Evolutionary conservation across 2,113 vertebrate genomes (phyloP), one percentile per base, ranked within the genome.

Genomic region (Ammodytes marinus): DNA sequence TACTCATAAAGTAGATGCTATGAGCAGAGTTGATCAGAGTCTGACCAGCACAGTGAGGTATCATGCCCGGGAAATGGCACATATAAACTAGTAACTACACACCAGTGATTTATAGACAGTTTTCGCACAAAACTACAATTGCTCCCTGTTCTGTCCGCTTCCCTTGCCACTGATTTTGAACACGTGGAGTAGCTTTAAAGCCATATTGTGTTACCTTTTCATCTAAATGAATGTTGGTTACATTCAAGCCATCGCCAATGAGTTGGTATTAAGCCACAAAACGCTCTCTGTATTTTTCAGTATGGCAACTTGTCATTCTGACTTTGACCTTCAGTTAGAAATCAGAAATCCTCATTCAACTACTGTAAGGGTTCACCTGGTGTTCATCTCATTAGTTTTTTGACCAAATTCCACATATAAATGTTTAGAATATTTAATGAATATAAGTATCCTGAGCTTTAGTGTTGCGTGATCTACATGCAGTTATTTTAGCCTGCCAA

Each of bases 371-470:
- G 47, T 54, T 55, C 61, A 54, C 15, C n/a, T 19, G 45, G 1
- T 61, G 57, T 19, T 57, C 6, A 50, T 71, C 42, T 4, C 2
- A 17, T 46, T 46, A 57, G 1, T 3, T 67, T 39, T 64, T 3
- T 49, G 7, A 71, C 61, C 54, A 61, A 43, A 53, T 53, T 78
- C 14, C 35, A 74, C 9, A 49, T 15, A 52, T 54, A 64, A 15
- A 47, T 67, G 8, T 63, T 67, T 8, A 15, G 12, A 40, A 35
- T 50, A 75, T 47, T 52, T 42, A 15, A 67, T 63, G 14, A 73
- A 13, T n/a, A 64, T 40, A 64, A 15, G 39, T 10, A 69, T 88
- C 74, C 79, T 88, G 82, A 83, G 85, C 55, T 80, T 69, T 54
- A 19, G 37, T 35, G 17, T 63, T 49, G 13, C 12, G 27, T 55